Evolutionary conservation across 2,797 vertebrate species (phyloP), one percentile per base, ranked within the genome.

Genomic region (Varecia variegata): DNA sequence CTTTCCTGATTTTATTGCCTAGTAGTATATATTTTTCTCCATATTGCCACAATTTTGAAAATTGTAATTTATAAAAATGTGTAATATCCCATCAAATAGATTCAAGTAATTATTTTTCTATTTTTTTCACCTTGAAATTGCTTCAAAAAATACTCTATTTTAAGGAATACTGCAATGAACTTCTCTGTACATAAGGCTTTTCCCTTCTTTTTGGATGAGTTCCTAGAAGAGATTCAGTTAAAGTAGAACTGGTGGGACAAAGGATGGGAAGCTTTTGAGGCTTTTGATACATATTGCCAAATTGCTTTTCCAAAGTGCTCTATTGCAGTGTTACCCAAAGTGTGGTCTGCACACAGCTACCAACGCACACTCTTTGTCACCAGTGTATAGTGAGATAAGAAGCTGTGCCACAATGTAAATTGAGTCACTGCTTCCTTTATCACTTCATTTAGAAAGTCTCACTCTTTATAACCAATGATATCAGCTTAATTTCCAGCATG

Each of bases 61-160:
- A 67, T 47, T 90, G 2, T 80, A 82, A 74, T 89, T 94, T 84
- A 88, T 52, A 90, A 88, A 76, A 7, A 30, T 85, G 40, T 10
- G 86, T 88, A 67, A 54, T 89, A 80, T 47, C 27, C 32, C 23
- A 82, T 45, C 25, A 47, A 74, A 62, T 80, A 17, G n/a, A 52
- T 70, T 96, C 71, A 90, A 5, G 83, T 86, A 56, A 93, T 43
- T 8, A 25, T 87, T 90, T 68, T 54, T 35, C 50, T 81, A 8
- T 71, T 70, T 93, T 89, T 96, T 90, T 67, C 18, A 79, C 71
- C 50, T 93, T 35, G 32, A 80, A 70, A 65, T 93, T 79, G 15
- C 65, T 71, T 87, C 30, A 32, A 54, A 50, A 94, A 91, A 76
- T 90, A 76, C 6, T 38, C 18, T 74, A 20, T 79, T 95, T 92